Evolutionary conservation across 2,113 vertebrate genomes (phyloP).

Genomic region (Numenius arquata): DNA sequence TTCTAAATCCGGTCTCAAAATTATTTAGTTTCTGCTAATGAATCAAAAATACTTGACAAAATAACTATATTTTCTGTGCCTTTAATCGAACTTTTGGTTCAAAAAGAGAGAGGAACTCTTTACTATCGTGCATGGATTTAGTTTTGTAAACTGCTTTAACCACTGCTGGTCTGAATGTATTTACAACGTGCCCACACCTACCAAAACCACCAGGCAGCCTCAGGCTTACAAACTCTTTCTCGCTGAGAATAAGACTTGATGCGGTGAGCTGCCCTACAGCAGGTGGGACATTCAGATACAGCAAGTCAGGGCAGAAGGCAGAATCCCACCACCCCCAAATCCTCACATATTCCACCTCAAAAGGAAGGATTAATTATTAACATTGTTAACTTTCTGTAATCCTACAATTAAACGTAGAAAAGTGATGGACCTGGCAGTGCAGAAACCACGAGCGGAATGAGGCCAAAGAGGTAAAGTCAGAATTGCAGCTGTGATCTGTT

Average conservation of each 20-base stretch:
- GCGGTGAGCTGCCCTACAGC: neutral
- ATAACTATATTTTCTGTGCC: fast-evolving
- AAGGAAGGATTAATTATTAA: neutral
- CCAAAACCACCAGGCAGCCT: neutral
- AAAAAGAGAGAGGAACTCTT: neutral
- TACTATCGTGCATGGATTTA: neutral
- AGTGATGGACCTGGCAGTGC: neutral
- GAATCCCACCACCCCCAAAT: neutral
- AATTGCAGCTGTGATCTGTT: neutral
- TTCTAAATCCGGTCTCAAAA: neutral
- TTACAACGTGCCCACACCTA: fast-evolving
- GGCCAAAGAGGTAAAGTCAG: neutral
- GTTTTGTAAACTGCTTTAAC: neutral
- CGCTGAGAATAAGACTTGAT: neutral
- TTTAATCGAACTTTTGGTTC: neutral
- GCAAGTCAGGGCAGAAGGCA: neutral
- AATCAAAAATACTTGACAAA: neutral
- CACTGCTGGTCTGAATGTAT: neutral
- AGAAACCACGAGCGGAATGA: neutral
- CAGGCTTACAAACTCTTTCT: neutral
- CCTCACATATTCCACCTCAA: neutral
- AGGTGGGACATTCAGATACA: neutral
- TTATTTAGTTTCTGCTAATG: neutral
- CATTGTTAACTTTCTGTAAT: neutral
- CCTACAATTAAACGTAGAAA: neutral